Evolutionary conservation across 2,797 vertebrate genomes (phyloP), one percentile per base, ranked within the genome.

Genomic region (Sebastes matsubarae): DNA sequence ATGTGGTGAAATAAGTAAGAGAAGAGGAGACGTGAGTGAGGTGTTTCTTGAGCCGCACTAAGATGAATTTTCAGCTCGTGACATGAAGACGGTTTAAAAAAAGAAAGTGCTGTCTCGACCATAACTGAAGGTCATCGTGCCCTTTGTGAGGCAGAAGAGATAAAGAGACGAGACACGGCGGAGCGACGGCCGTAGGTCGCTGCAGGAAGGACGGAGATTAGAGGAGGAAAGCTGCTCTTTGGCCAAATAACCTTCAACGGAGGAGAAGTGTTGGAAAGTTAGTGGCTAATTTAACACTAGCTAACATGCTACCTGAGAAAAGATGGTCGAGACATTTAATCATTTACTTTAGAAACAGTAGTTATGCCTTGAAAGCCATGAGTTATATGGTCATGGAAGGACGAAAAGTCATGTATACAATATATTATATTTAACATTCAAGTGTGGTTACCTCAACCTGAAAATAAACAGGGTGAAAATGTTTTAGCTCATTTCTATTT

Each of bases 81-180:
- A 59, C 46, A 72, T 5, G 16, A 60, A 81, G 75, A 77, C 6
- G 10, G 30, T 18, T 42, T 2, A 54, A n/a, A 52, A 38, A 50
- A 25, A 22, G 72, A 69, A 64, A 76, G 57, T 68, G 80, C 79
- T 61, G 75, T 65, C 74, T 75, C 5, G 30, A 63, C 79, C 72
- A 6, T 68, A 82, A 70, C 30, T 32, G 77, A 88, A 84, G 88
- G 89, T 91, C 88, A 80, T 72, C 36, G 69, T 71, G 80, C 42
- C 72, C 81, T 80, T 59, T 63, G 67, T 71, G 67, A 79, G 79
- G 52, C 66, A 67, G 71, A 69, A 70, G 60, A 77, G 88, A 88
- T 86, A 82, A 82, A 82, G 73, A 82, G 65, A 74, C 16, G 6
- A 68, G 82, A 60, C 72, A 34, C 20, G 69, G 78, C 9, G 81